phyloP scores from a whole-genome alignment of 2,797 vertebrate genomes.

The Babyrousa celebensis region DNA sequence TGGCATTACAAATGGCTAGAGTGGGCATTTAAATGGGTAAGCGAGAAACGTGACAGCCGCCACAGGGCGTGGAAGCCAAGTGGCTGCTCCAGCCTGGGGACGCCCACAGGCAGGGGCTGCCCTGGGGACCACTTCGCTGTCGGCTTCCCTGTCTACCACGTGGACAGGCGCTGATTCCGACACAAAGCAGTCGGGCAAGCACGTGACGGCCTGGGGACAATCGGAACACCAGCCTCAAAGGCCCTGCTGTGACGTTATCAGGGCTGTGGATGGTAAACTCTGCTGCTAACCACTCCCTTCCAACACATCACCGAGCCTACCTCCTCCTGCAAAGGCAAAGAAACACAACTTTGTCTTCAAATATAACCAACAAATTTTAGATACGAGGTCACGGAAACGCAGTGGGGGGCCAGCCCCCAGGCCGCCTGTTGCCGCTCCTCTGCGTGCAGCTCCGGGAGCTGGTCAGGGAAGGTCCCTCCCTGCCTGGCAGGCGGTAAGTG shows the following conservation, averaged over 20 bases:
- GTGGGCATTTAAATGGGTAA: fast-evolving
- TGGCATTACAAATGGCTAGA: fast-evolving
- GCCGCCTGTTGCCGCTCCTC: background rate
- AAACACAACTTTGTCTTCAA: background rate
- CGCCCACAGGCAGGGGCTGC: background rate
- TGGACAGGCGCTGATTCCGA: background rate
- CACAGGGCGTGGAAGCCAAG: background rate
- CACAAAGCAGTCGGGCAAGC: no score
- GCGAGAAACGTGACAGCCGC: background rate
- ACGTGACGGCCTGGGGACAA: background rate
- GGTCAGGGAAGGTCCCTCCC: background rate
- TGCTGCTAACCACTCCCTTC: fast-evolving
- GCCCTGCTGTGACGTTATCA: fast-evolving
- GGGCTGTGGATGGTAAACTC: background rate
- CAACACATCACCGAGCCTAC: background rate
- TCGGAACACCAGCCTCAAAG: fast-evolving
- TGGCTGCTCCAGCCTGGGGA: no score
- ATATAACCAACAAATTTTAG: background rate
- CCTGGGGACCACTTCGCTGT: background rate
- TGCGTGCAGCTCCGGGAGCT: background rate
- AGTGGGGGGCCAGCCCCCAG: background rate
- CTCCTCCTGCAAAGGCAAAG: background rate
- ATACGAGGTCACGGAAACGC: background rate
- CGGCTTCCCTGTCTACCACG: background rate
- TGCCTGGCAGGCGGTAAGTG: no score